Percentiles rank a stretch among this genome's conserved stretches.
phyloP scores from a whole-genome alignment of 2,113 vertebrate genomes.

The Helogale parvula region DNA sequence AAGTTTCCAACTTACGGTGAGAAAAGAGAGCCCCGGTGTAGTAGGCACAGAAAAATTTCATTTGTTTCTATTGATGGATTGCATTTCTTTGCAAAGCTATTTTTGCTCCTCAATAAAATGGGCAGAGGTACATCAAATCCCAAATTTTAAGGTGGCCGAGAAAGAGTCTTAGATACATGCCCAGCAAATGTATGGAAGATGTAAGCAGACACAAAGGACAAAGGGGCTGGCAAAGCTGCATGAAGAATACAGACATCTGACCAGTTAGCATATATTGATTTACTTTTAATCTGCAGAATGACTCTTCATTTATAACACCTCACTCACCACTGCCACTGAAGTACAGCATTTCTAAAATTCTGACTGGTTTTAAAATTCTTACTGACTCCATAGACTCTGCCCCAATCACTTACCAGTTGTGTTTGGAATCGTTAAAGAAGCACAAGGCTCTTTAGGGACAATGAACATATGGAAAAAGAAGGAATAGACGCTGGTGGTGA shows the following conservation, averaged over 20 bases:
- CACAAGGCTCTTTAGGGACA: neutral
- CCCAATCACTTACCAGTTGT: neutral
- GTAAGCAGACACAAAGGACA: neutral
- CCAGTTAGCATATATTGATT: slow-evolving; percentile 36
- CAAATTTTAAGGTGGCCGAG: slow-evolving; percentile 41
- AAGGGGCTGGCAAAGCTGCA: neutral
- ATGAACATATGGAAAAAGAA: neutral
- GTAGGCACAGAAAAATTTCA: slow-evolving; percentile 36
- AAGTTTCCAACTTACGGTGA: neutral
- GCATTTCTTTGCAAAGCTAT: slow-evolving; percentile 44
- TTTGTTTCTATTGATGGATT: slow-evolving; percentile 61
- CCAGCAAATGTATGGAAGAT: neutral
- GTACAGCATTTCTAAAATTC: neutral
- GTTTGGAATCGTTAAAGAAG: neutral
- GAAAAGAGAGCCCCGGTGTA: slow-evolving; percentile 34
- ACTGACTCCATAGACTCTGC: neutral
- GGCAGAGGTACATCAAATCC: neutral
- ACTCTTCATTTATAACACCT: neutral
- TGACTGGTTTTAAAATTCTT: slow-evolving; percentile 23
- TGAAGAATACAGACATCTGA: neutral
- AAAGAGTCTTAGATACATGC: neutral
- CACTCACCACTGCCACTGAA: neutral
- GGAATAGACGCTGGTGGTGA: neutral
- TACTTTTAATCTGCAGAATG: slow-evolving; percentile 30
- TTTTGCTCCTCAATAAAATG: slow-evolving; percentile 61